Percentiles rank a stretch among this genome's conserved stretches.
phyloP scores from a whole-genome alignment of 2,888 invertebrate species.

The Campaea margaritaria region DNA sequence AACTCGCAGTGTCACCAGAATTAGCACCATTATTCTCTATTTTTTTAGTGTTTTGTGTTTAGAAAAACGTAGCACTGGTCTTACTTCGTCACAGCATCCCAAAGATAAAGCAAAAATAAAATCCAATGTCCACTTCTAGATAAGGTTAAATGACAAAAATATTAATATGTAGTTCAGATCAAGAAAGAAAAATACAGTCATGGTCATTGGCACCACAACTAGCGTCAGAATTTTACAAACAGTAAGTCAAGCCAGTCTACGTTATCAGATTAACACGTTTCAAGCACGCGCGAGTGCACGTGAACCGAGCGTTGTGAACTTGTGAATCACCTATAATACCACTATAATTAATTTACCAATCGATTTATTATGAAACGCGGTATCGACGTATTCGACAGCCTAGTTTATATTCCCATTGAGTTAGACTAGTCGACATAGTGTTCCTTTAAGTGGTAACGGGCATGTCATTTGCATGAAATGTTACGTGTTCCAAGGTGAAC shows the following conservation, averaged over 20 bases:
- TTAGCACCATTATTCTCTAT: too few relatives aligned
- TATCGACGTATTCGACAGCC: conserved; percentile 3
- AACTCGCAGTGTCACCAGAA: too few relatives aligned
- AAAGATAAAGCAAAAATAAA: too few relatives aligned
- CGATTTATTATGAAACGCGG: conserved; percentile 8
- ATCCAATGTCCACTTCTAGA: too few relatives aligned
- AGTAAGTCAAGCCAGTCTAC: neutral
- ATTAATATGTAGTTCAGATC: too few relatives aligned
- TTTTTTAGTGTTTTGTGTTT: too few relatives aligned
- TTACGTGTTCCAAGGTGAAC: neutral
- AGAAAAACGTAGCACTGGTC: too few relatives aligned
- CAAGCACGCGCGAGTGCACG: conserved; percentile 14
- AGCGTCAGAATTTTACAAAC: too few relatives aligned
- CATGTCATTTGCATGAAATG: neutral
- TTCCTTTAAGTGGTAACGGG: neutral
- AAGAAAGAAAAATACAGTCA: too few relatives aligned
- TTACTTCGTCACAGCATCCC: too few relatives aligned
- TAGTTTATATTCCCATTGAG: conserved; percentile 26
- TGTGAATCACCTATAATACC: conserved; percentile 13
- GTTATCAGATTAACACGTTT: conserved; percentile 13
- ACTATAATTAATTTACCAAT: conserved; percentile 5
- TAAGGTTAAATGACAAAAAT: too few relatives aligned
- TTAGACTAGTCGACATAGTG: neutral
- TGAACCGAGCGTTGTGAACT: conserved; percentile 14
- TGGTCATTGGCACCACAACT: too few relatives aligned